These are phyloP conservation scores for Stigmatopora nigra DNA, from an alignment of 2,113 vertebrate genomes.

Conservation along the genomic window DNA sequence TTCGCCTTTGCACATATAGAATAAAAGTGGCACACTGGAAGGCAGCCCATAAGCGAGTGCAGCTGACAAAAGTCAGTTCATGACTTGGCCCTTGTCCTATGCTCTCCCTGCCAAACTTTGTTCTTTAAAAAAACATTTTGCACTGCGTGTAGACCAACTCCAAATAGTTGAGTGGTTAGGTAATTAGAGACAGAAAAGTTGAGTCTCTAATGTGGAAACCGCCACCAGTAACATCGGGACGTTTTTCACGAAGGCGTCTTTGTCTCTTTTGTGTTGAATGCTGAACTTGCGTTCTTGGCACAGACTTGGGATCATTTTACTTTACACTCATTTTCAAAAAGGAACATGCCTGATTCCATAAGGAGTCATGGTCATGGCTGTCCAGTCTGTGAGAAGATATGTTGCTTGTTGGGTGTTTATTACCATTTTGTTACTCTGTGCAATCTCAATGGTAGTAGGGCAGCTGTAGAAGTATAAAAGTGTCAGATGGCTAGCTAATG, in stretches of 20 bases:
- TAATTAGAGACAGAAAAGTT: conserved; percentile 25
- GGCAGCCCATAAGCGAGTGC: conserved; percentile 14
- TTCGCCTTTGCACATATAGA: conserved; percentile 27
- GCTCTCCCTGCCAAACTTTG: conserved; percentile 23
- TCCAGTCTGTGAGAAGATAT: conserved; percentile 14
- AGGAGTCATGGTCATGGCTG: neutral
- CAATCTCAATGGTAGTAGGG: conserved; percentile 47
- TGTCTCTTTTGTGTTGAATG: neutral
- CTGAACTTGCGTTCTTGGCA: conserved; percentile 12
- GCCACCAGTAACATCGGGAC: neutral
- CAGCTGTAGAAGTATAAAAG: conserved; percentile 55
- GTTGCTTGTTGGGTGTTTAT: conserved; percentile 7
- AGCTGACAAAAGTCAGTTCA: conserved; percentile 42
- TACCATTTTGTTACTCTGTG: conserved; percentile 23
- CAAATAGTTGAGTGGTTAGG: conserved; percentile 29
- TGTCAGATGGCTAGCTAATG: conserved; percentile 51
- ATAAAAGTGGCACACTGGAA: conserved; percentile 38
- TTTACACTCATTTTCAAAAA: neutral
- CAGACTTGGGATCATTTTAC: neutral
- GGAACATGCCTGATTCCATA: neutral
- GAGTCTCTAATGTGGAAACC: conserved; percentile 15
- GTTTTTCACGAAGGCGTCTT: neutral
- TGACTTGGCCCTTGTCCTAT: conserved; percentile 31
- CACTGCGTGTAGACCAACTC: conserved; percentile 25
- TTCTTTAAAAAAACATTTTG: conserved; percentile 32